A percentile compares a stretch with the other conserved stretches of the same genome.
These are phyloP conservation scores for Prinia subflava DNA, from an alignment of 2,113 vertebrate species.

Conservation along the genomic window DNA sequence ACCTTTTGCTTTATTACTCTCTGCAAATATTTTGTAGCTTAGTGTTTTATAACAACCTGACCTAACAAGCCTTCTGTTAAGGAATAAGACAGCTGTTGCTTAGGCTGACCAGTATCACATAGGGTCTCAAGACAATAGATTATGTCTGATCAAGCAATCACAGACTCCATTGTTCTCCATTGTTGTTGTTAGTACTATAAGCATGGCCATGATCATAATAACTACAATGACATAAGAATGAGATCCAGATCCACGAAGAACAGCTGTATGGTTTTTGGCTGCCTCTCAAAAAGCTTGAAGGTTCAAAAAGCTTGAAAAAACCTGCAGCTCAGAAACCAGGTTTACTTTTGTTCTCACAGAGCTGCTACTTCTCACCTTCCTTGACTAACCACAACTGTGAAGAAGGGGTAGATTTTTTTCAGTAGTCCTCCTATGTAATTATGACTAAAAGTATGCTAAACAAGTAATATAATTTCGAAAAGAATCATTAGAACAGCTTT, in stretches of 20 bases:
- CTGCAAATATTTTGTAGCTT: not conserved
- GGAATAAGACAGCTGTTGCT: not conserved
- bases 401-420: not conserved
- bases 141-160: not conserved
- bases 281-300: not conserved
- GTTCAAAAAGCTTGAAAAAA: not conserved
- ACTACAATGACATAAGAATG: not conserved
- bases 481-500: not conserved
- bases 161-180: not conserved
- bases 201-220: not conserved
- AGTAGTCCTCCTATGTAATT: not conserved
- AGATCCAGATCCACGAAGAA: not conserved
- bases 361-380: not conserved
- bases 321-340: not conserved
- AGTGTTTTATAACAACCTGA: not conserved
- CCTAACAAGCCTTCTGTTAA: not conserved
- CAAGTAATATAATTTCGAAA: not conserved
- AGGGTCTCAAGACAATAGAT: not conserved
- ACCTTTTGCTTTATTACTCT: not conserved
- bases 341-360: not conserved
- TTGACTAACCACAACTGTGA: not conserved
- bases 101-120: not conserved
- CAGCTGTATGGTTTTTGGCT: not conserved
- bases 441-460: not conserved
- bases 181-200: not conserved